phyloP scores from a whole-genome alignment of 2,888 invertebrate genomes.

The Tholera decimalis region DNA sequence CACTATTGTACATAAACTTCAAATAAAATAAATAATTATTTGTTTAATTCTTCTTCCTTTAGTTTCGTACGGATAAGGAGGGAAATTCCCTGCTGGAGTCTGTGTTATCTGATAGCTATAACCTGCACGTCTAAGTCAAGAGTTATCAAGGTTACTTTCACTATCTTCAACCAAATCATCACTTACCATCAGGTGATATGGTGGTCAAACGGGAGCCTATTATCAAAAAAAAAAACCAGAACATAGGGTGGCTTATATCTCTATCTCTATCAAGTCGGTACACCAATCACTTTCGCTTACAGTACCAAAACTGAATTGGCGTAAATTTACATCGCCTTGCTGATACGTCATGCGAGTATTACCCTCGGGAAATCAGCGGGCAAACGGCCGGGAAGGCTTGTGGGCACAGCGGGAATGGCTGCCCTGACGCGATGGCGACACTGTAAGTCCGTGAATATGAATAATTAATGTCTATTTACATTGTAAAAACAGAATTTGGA shows the following conservation, averaged over 20 bases:
- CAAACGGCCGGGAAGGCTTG: conserved; percentile 23
- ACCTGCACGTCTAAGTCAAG: no score
- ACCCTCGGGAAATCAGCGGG: conserved; percentile 58
- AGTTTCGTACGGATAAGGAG: no score
- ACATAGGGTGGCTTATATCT: not conserved
- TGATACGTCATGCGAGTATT: conserved; percentile 35
- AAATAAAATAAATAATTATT: no score
- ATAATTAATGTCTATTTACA: conserved; percentile 49
- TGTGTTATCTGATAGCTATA: no score
- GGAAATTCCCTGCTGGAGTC: no score
- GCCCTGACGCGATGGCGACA: conserved; percentile 22
- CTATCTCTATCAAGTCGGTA: not conserved
- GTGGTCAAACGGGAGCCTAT: no score
- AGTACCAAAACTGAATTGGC: conserved; percentile 22
- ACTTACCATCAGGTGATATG: no score
- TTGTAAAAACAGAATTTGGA: conserved; percentile 43
- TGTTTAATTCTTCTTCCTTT: no score
- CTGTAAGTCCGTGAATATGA: conserved; percentile 33
- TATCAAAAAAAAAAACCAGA: not conserved
- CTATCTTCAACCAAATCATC: no score
- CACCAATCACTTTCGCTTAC: not conserved
- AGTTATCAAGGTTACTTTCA: no score
- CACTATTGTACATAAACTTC: no score
- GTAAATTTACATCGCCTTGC: conserved; percentile 54
- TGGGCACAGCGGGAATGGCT: conserved; percentile 16